phyloP scores from a whole-genome alignment of 2,113 vertebrate species.

The Pao palembangensis region DNA sequence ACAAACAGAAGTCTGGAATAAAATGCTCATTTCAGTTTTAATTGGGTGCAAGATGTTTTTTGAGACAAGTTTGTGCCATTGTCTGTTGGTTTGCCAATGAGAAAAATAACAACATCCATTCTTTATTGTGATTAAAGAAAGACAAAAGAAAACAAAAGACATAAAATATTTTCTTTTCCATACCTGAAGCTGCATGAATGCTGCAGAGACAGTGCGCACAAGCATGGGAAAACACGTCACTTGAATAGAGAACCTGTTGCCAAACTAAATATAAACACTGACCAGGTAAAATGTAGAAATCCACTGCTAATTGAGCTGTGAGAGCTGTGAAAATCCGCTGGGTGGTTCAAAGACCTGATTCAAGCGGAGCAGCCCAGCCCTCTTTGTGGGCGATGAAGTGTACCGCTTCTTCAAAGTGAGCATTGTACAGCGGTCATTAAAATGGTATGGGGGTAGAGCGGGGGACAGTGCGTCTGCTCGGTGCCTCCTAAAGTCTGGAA shows the following conservation, averaged over 20 bases:
- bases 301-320: constrained; percentile 59
- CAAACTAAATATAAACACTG: constrained; percentile 68
- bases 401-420: constrained; percentile 45
- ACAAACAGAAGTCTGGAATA: too few relatives aligned
- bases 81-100: constrained; percentile 58
- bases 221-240: constrained; percentile 62
- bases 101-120: constrained; percentile 55
- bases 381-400: constrained; percentile 54
- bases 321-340: constrained; percentile 63
- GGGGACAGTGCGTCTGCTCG: constrained; percentile 34
- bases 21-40: too few relatives aligned
- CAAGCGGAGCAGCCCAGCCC: constrained; percentile 56
- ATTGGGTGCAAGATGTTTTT: constrained; percentile 2
- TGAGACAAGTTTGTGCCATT: constrained; percentile 34
- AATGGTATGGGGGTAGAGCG: constrained; percentile 16
- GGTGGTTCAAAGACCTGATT: constrained; percentile 71
- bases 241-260: constrained; percentile 59
- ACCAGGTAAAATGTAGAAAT: constrained; percentile 63
- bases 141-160: constrained; percentile 4
- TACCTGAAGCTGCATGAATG: constrained; percentile 57
- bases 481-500: constrained; percentile 31
- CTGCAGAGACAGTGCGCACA: constrained; percentile 31
- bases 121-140: constrained; percentile 46
- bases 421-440: constrained; percentile 49
- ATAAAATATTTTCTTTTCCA: constrained; percentile 54